Conservation (phyloP, 2,797 vertebrate genomes). For the Helostoma temminkii region DNA sequence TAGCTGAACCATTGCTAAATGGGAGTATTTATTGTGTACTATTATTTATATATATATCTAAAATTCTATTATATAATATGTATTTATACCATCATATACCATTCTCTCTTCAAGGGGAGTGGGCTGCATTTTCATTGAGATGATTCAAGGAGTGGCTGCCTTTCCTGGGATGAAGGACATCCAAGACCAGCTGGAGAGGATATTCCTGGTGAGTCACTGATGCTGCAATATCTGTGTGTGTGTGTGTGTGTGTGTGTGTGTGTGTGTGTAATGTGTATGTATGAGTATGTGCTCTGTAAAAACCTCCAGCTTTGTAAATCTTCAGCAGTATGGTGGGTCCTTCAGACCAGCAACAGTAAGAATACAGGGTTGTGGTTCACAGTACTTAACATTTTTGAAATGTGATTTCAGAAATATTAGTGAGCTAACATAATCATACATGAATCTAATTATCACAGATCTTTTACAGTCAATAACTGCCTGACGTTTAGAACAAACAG, state of each 20-base stretch:
- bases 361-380: too few relatives aligned
- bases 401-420: too few relatives aligned
- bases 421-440: too few relatives aligned
- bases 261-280: neutral
- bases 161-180: slow-evolving; percentile 99
- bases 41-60: too few relatives aligned
- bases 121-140: slow-evolving; percentile 98
- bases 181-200: slow-evolving; percentile 97
- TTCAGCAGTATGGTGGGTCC: neutral
- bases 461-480: too few relatives aligned
- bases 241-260: neutral
- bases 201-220: slow-evolving; percentile 93
- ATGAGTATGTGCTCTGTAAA: neutral
- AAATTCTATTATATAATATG: too few relatives aligned
- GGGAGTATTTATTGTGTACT: neutral
- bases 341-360: neutral
- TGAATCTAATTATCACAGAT: too few relatives aligned
- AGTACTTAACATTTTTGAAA: too few relatives aligned
- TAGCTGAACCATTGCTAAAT: neutral
- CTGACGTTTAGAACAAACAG: too few relatives aligned
- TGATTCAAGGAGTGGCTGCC: slow-evolving; percentile 98
- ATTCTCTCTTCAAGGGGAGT: slow-evolving; percentile 89
- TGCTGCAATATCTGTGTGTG: neutral
- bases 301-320: too few relatives aligned
- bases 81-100: too few relatives aligned